These are phyloP conservation scores for Hemibagrus wyckioides DNA, from an alignment of 2,113 vertebrate species.

Conservation along the genomic window DNA sequence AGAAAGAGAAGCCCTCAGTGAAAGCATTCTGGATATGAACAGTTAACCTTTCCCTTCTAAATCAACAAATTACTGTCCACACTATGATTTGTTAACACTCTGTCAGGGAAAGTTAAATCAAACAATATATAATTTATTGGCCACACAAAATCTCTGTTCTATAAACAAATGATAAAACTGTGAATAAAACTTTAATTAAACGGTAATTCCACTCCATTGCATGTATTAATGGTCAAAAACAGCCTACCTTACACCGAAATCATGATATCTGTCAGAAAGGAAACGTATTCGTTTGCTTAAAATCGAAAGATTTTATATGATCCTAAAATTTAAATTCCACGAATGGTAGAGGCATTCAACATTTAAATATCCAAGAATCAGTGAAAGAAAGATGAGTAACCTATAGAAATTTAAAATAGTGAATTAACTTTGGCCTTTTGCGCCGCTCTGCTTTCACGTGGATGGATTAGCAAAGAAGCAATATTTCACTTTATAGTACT, in stretches of 20 bases:
- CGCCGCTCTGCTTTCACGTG: slow-evolving; percentile 24
- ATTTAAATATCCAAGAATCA: slow-evolving; percentile 10
- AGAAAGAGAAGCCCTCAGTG: neutral
- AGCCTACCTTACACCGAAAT: neutral
- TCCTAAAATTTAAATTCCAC: neutral
- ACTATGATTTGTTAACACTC: slow-evolving; percentile 4
- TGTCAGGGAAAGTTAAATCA: slow-evolving; percentile 16
- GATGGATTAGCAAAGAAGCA: slow-evolving; percentile 31
- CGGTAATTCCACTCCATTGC: neutral
- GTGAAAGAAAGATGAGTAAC: neutral
- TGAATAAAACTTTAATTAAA: slow-evolving; percentile 12
- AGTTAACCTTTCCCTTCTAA: neutral
- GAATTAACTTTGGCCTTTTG: slow-evolving; percentile 52
- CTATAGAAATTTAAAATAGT: slow-evolving; percentile 26
- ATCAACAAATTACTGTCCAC: slow-evolving; percentile 4
- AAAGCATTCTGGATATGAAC: neutral
- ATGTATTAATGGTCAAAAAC: neutral
- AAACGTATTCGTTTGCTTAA: neutral
- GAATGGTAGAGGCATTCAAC: neutral
- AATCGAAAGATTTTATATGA: neutral
- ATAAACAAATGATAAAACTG: slow-evolving; percentile 12
- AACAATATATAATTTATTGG: slow-evolving; percentile 39
- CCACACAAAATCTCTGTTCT: slow-evolving; percentile 34
- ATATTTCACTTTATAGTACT: slow-evolving; percentile 22
- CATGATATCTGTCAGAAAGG: neutral